Base-by-base conservation (phyloP, 2,888 invertebrate genomes). In the Tachina grossa region DNA sequence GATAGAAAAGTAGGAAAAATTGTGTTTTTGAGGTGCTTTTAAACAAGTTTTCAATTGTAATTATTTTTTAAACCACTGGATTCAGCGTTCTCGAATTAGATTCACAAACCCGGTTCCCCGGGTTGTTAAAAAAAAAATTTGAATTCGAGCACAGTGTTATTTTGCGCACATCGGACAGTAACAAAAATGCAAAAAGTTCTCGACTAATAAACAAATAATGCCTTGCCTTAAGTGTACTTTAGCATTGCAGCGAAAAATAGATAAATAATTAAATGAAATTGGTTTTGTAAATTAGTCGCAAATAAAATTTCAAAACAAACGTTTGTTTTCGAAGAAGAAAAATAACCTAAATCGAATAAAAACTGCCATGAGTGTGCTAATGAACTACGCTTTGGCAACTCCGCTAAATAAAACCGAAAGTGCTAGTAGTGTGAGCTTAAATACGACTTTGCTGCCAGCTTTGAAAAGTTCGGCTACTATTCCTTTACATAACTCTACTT, bases 231-330 rank as follows among this genome's bases (percentile, higher is more conserved):
- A 43, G 41, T 47, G 14, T 65, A 71, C 39, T 80, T 74, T 66
- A 11, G 43, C 45, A 59, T 61, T 79, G 71, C 72, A 80, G 71
- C 59, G 16, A 49, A 41, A 68, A 55, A 49, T 51, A 59, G 39
- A 49, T 47, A 72, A 65, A 53, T 53, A 59, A 72, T 74, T 43
- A 53, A 71, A 45, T 43, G 22, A 72, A 74, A 51, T 51, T 43
- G 31, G 1, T n/a, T 57, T 63, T 45, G 22, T 49, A 51, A 83
- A 59, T 82, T 79, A 85, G 85, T 85, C 71, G 78, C 65, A 71
- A 82, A 41, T 61, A 49, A 43, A 71, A 79, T 59, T 69, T 53
- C 63, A 57, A 78, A 65, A 80, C 51, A 72, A 84, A 45, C 47
- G 72, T 41, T 66, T 69, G 68, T 53, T 19, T 49, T 19, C 14